A percentile compares a stretch with the other conserved stretches of the same genome.
Conservation (phyloP, 2,797 vertebrate species). For the Micropoecilia bifurca region DNA sequence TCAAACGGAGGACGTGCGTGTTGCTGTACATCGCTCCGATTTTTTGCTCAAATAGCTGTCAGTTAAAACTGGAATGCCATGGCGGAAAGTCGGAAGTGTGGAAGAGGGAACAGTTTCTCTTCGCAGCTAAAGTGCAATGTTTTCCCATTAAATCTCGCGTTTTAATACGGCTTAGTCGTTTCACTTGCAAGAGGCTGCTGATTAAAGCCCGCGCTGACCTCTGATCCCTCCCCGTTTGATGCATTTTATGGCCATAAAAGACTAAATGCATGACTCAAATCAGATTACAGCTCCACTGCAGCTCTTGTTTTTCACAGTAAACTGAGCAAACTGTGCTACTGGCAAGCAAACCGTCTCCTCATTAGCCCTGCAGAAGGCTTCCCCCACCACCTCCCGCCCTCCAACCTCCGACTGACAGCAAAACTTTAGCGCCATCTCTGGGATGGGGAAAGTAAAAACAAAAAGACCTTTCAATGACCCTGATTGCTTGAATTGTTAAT, state of each 20-base stretch:
- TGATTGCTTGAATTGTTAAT: constrained; percentile 64
- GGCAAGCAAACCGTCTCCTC: constrained; percentile 42
- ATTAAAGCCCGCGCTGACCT: background rate
- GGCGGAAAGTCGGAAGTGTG: fast-evolving
- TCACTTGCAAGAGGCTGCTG: background rate
- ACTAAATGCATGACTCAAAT: constrained; percentile 15
- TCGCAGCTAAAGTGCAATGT: background rate
- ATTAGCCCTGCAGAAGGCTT: constrained; percentile 1
- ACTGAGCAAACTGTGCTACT: constrained; percentile 60
- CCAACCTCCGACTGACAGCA: constrained; percentile 11
- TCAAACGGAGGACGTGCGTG: constrained; percentile 51
- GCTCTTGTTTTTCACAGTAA: constrained; percentile 53
- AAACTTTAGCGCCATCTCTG: constrained; percentile 74
- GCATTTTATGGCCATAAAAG: constrained; percentile 19
- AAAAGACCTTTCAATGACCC: constrained; percentile 78
- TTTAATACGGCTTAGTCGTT: background rate
- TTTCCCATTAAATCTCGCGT: background rate
- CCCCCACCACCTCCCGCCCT: background rate
- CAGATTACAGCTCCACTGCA: constrained; percentile 40
- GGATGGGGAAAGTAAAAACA: constrained; percentile 49
- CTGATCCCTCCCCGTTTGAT: background rate
- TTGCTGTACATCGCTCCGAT: constrained; percentile 15
- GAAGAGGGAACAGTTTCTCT: background rate
- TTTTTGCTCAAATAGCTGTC: constrained; percentile 31
- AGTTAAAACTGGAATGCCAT: constrained; percentile 25